These are phyloP conservation scores for Leucoraja erinaceus DNA, from an alignment of 2,113 vertebrate genomes.

Conservation along the genomic window DNA sequence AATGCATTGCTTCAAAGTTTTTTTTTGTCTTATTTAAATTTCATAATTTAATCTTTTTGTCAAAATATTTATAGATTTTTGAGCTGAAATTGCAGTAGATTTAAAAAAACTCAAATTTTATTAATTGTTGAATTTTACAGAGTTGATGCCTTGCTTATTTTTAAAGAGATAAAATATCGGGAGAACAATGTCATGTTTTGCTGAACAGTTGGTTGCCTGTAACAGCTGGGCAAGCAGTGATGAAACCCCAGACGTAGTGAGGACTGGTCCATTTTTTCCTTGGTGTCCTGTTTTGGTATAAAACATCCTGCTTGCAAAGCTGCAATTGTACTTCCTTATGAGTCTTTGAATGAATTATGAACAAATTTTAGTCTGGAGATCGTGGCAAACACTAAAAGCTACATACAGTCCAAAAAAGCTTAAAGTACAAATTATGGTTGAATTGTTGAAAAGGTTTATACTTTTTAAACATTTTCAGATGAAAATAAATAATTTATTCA, in stretches of 20 bases:
- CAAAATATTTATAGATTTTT: conserved; percentile 38
- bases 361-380: conserved; percentile 38
- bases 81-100: conserved; percentile 38
- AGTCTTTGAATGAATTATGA: conserved; percentile 32
- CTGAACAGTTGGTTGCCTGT: conserved; percentile 26
- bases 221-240: conserved; percentile 32
- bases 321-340: conserved; percentile 16
- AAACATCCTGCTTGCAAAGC: conserved; percentile 37
- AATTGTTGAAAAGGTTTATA: conserved; percentile 38
- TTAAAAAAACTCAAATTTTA: conserved; percentile 34
- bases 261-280: neutral
- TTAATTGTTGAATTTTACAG: conserved; percentile 38
- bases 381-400: conserved; percentile 37
- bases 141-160: conserved; percentile 38
- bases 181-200: conserved; percentile 38
- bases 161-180: conserved; percentile 29
- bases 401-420: conserved; percentile 36
- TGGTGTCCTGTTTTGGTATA: conserved; percentile 20
- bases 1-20: conserved; percentile 35
- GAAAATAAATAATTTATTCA: conserved; percentile 39
- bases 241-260: neutral
- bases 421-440: conserved; percentile 37
- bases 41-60: conserved; percentile 39
- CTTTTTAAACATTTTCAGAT: conserved; percentile 38
- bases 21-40: conserved; percentile 37